Percentiles rank a stretch among this genome's conserved stretches.
Conservation (phyloP, 92 coral and sea anemone species). For the Zoanthus gigantus region DNA sequence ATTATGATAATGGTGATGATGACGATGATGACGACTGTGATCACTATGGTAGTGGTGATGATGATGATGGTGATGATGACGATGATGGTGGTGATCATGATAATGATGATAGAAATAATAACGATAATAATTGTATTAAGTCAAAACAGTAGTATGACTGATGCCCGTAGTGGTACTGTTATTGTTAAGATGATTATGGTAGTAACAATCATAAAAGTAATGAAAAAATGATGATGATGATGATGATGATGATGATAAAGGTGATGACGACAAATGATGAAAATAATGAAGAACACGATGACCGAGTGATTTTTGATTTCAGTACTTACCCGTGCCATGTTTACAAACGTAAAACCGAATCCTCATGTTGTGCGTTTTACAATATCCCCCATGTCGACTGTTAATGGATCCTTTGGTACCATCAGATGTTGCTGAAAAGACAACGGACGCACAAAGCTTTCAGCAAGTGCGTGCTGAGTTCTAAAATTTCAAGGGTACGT, state of each 20-base stretch:
- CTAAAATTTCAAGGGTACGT: too few species aligned
- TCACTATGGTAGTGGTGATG: neutral
- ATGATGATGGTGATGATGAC: neutral
- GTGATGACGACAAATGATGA: neutral
- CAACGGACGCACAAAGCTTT: too few species aligned
- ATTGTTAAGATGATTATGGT: too few species aligned
- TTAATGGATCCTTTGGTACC: slow-evolving; percentile 18
- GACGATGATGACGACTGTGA: neutral
- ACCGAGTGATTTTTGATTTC: neutral
- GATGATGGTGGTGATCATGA: neutral
- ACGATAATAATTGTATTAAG: neutral
- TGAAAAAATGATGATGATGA: too few species aligned
- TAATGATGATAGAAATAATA: neutral
- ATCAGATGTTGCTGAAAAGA: slow-evolving; percentile 43
- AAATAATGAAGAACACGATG: neutral
- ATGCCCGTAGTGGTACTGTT: too few species aligned
- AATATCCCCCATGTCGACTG: slow-evolving; percentile 29
- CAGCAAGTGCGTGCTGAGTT: too few species aligned
- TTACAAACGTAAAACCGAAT: slow-evolving; percentile 41
- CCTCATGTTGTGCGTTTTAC: slow-evolving; percentile 25
- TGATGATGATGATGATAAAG: too few species aligned
- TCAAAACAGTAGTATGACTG: neutral
- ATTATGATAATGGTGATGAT: neutral
- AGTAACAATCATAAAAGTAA: neutral
- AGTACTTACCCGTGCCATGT: slow-evolving; percentile 33